Evolutionary conservation across 2,888 invertebrate genomes (phyloP).

Genomic region (Scrobipalpa atriplicella): DNA sequence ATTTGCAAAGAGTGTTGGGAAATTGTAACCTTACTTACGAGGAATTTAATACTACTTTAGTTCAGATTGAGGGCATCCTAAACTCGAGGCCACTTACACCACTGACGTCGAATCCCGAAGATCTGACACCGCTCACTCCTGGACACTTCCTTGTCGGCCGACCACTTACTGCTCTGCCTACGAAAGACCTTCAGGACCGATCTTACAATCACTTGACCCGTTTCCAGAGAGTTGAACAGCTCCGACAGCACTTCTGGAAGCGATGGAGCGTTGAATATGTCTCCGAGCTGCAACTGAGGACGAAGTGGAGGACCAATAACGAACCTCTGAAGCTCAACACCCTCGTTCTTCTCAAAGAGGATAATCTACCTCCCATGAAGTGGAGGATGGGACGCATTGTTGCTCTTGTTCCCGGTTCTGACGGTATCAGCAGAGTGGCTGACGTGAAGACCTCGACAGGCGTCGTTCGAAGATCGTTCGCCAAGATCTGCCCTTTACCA

Average conservation of each 20-base stretch:
- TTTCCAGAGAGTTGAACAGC: neutral
- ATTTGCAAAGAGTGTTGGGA: conserved; percentile 1
- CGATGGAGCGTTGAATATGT: neutral
- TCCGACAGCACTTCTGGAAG: neutral
- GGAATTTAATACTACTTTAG: neutral
- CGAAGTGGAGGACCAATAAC: neutral
- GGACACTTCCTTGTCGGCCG: conserved; percentile 1
- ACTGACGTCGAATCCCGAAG: neutral
- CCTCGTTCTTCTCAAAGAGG: conserved; percentile 10
- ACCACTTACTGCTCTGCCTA: neutral
- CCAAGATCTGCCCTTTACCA: neutral
- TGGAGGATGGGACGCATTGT: neutral
- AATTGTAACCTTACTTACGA: neutral
- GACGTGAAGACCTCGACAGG: neutral
- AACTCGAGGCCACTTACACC: neutral
- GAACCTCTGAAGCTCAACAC: neutral
- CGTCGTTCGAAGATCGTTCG: neutral
- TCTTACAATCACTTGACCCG: neutral
- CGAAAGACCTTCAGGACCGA: neutral
- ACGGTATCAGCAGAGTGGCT: conserved; percentile 17
- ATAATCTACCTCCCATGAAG: neutral
- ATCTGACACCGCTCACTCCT: neutral
- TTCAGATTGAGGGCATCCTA: neutral
- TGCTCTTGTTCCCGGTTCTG: neutral
- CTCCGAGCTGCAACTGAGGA: neutral